These are phyloP conservation scores for Chionoecetes opilio DNA, from an alignment of 1,140 invertebrate species.

Conservation along the genomic window DNA sequence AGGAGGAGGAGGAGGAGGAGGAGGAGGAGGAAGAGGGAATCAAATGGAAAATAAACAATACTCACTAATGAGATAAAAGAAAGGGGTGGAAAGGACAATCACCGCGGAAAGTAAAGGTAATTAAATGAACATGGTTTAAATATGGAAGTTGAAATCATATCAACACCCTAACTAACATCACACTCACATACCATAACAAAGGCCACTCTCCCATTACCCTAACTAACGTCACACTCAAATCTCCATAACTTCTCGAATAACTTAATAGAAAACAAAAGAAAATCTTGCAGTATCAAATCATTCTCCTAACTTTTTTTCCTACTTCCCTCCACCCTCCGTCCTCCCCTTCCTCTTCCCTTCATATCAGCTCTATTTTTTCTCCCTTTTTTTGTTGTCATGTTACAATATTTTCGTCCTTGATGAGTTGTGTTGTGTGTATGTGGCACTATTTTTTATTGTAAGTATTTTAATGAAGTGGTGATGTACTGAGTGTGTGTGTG, in stretches of 20 bases:
- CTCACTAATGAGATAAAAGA: background rate
- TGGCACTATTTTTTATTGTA: no score
- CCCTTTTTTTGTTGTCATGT: background rate
- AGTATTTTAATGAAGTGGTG: no score
- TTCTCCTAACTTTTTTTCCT: no score
- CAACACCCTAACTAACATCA: background rate
- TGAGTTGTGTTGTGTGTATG: no score
- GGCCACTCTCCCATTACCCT: background rate
- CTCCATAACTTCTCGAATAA: background rate
- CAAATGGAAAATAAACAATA: conserved; percentile 24
- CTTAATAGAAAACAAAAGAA: background rate
- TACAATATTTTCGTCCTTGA: background rate
- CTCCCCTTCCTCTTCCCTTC: background rate
- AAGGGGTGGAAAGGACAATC: background rate
- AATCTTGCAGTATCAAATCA: background rate
- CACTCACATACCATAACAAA: background rate
- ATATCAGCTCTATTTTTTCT: no score
- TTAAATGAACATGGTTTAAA: background rate
- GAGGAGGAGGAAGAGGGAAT: background rate
- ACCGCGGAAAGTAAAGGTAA: background rate
- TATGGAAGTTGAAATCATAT: background rate
- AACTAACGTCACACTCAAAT: background rate
- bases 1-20: background rate
- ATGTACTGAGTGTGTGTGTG: no score
- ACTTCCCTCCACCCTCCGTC: no score